These are phyloP conservation scores for Apistogramma diplotaenia DNA, from an alignment of 2,113 vertebrate genomes.

Conservation along the genomic window DNA sequence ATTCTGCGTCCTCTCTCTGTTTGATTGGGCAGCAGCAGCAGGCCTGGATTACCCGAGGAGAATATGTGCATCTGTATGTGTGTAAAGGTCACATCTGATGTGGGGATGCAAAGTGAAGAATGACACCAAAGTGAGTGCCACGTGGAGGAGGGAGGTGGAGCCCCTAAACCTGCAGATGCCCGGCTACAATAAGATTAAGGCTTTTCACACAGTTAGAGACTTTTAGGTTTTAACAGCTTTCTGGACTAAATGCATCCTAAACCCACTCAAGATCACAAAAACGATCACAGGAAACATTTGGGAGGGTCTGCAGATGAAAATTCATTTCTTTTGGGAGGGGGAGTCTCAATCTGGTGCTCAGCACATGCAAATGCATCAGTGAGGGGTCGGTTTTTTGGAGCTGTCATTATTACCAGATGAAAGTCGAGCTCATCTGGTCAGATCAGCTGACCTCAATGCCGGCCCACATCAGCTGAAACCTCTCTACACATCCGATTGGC, in stretches of 20 bases:
- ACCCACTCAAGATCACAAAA: background rate
- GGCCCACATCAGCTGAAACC: background rate
- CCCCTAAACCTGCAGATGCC: slow-evolving; percentile 8
- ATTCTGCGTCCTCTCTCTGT: slow-evolving; percentile 36
- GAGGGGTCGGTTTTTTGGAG: background rate
- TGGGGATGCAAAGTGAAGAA: background rate
- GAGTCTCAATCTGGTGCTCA: background rate
- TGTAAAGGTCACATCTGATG: background rate
- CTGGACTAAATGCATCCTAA: background rate
- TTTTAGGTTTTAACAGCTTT: background rate
- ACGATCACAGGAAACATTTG: background rate
- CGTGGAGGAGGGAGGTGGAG: background rate
- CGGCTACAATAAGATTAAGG: slow-evolving; percentile 52
- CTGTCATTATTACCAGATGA: rapidly evolving
- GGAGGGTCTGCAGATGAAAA: background rate
- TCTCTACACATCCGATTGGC: background rate
- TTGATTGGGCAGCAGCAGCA: slow-evolving; percentile 62
- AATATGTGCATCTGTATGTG: background rate
- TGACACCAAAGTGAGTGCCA: background rate
- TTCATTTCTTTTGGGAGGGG: background rate
- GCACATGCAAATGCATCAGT: rapidly evolving
- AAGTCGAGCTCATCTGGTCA: background rate
- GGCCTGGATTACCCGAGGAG: background rate
- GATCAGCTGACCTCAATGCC: background rate
- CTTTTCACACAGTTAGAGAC: background rate